A percentile compares a stretch with the other conserved stretches of the same genome.
Evolutionary conservation across 2,797 vertebrate species (phyloP).

Genomic region (Halcyon chelicuti): DNA sequence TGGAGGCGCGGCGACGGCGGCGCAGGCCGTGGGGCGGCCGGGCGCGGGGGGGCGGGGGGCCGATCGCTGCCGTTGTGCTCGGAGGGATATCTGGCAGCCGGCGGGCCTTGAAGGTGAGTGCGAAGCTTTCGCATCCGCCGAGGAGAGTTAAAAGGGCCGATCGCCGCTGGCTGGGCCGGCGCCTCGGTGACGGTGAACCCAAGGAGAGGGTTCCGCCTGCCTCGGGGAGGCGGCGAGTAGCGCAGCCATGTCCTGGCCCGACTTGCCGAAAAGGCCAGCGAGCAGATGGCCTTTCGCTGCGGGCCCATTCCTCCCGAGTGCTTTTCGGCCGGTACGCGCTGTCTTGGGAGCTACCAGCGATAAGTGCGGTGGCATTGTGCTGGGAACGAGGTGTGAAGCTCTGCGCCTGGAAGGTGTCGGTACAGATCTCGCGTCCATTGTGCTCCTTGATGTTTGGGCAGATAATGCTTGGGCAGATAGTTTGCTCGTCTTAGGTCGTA

Average conservation of each 20-base stretch:
- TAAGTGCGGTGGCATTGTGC: not conserved
- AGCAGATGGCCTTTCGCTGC: not conserved
- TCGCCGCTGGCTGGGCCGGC: not conserved
- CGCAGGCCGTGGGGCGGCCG: not conserved
- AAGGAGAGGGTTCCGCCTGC: not conserved
- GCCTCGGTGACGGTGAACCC: not conserved
- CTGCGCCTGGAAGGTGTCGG: not conserved
- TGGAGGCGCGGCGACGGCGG: not conserved
- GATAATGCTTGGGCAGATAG: not conserved
- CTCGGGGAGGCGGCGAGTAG: not conserved
- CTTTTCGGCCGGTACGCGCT: not conserved
- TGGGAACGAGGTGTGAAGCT: not conserved
- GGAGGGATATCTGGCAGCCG: not conserved
- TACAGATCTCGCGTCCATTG: not conserved
- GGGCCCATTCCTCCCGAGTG: accelerated
- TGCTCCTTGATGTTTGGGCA: not conserved
- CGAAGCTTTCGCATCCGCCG: not conserved
- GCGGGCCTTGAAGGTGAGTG: not conserved
- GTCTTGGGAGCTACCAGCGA: not conserved
- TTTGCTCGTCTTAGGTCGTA: accelerated
- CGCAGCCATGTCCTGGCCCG: not conserved
- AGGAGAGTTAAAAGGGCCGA: too few species aligned
- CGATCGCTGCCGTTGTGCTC: accelerated
- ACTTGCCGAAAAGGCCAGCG: not conserved
- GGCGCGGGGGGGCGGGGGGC: not conserved